Conservation (phyloP, 2,113 vertebrate genomes). For the Sebastes fasciatus region DNA sequence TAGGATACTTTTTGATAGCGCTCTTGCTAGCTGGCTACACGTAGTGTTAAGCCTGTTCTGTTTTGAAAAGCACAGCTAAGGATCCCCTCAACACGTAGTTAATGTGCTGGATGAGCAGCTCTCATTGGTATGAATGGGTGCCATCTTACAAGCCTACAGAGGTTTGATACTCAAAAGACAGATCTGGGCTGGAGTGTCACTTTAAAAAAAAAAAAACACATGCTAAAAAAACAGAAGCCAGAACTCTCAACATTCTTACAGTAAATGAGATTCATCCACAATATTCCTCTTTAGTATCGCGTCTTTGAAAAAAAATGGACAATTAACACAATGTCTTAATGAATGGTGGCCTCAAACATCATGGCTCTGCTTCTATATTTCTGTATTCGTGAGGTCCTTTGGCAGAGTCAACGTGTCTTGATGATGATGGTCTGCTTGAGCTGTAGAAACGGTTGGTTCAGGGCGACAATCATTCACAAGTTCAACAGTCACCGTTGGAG, state of each 20-base stretch:
- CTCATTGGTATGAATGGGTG: background rate
- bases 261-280: background rate
- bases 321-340: background rate
- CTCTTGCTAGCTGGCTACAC: background rate
- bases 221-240: background rate
- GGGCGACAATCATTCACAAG: slow-evolving; percentile 39
- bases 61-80: background rate
- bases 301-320: background rate
- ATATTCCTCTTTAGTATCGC: background rate
- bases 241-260: background rate
- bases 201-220: background rate
- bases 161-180: slow-evolving; percentile 5
- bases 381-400: background rate
- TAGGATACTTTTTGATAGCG: background rate
- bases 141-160: background rate
- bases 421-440: background rate
- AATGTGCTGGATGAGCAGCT: background rate
- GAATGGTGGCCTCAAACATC: background rate
- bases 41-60: background rate
- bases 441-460: slow-evolving; percentile 1
- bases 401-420: slow-evolving; percentile 37
- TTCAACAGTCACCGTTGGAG: slow-evolving; percentile 57
- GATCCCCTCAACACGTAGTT: background rate
- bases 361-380: slow-evolving; percentile 8
- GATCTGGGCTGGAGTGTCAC: background rate